Base-by-base conservation (phyloP, 1,140 invertebrate genomes). In the Eriocheir sinensis region DNA sequence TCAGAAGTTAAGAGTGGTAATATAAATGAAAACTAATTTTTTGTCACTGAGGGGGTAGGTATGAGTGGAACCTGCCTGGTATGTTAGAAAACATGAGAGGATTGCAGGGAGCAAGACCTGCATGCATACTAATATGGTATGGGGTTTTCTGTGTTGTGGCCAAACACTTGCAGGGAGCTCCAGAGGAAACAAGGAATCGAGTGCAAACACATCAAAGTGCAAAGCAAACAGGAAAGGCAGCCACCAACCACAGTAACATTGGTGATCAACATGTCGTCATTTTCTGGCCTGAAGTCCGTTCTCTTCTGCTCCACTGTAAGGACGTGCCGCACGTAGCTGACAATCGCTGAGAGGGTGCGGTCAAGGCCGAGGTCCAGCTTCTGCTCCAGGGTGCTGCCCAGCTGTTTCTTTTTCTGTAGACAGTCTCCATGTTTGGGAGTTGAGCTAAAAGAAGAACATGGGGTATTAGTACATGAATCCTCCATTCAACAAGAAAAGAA, bases 291-390 rank as follows among this genome's bases (percentile, higher is more conserved):
- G 96, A 99, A 99, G 96, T 99, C 99, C 0, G 98, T 98, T 96
- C 99, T 99, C 96, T 99, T 99, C 97, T 99, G 99, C 96, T 99
- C 99, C 4, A 97, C 98, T 96, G 99, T 98, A 1, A 99, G 97
- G 96, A 99, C 98, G 86, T 98, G 97, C 97, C 98, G 98, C 0
- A 99, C 98, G 98, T 99, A 99, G 32, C 98, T 98, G 93, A 98
- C 98, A 36, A 99, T 98, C 0, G 99, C 98, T 94, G 98, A 98
- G 44, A 99, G 97, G 15, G 98, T 98, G 94, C 97, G 97, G 96
- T 99, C 99, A 36, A 99, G 96, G 0, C 99, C 99, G 30, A 97
- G 98, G 96, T 99, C 99, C 89, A 99, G 97, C 97, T 99, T 99
- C 34, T 97, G 97, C 97, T 99, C 99, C 95, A 99, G 97, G 96